Percentiles rank a stretch among this genome's conserved stretches.
Conservation (phyloP, 2,113 vertebrate genomes). For the human (Homo sapiens) region GRCh38 chr6:13563501-13564000, state of each 20-base stretch:
- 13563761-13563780: not conserved
- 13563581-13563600: conserved; percentile 32
- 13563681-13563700: not conserved
- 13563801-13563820: not conserved
- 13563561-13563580: conserved; percentile 45
- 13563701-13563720: not conserved
- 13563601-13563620: not conserved
- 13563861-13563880: not conserved
- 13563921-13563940: not conserved
- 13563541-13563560: conserved; percentile 59
- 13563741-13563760: conserved; percentile 4
- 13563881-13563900: not conserved
- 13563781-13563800: not conserved
- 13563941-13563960: not conserved
- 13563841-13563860: not conserved
- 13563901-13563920: not conserved
- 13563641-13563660: not conserved
- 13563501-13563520: conserved; percentile 36
- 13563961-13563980: not conserved
- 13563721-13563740: not conserved
- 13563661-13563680: not conserved
- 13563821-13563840: not conserved
- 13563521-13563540: not conserved
- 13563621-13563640: not conserved
- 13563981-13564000: not conserved